Evolutionary conservation across 2,113 vertebrate species (phyloP), one percentile per base, ranked within the genome.

Genomic region (Periophthalmus modestus): DNA sequence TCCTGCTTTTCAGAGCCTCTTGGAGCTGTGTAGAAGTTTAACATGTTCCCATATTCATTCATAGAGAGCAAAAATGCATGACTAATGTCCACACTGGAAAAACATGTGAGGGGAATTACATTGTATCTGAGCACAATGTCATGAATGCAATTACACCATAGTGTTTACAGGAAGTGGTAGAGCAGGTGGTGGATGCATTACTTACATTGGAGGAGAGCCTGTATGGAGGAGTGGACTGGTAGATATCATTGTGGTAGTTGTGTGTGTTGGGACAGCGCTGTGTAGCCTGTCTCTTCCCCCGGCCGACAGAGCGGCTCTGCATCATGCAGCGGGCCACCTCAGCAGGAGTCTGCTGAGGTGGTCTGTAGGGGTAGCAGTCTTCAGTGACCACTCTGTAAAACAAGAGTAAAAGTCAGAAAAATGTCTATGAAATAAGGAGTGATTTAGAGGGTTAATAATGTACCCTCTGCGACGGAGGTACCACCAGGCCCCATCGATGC

Each of bases 151-250:
- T 81, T 68, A 43, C 47, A 58, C 18, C n/a, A 55, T 2, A 24
- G 59, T 58, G 47, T 62, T 21, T 75, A 65, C 33, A 65, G 62
- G 19, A 65, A 21, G 34, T 65, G 34, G 28, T 16, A 39, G 34
- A 65, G 34, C 62, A 39, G 19, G 18, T 39, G 34, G 16, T 63
- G 61, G 61, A 71, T 24, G 63, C 6, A 4, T 2, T 16, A 52
- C 96, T 92, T 92, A 99, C 97, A 0, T 89, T 94, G 59, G 96
- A 92, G 69, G 96, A 95, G 39, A 99, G 94, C 83, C 96, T 96
- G 93, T 99, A 99, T 55, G 95, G 95, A 0, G 97, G 98, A 2
- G 97, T 98, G 83, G 97, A 96, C 92, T 98, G 97, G 93, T 97
- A 99, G 93, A 99, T 98, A 50, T 97, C 92, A 21, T 99, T 99